phyloP scores from a whole-genome alignment of 1,140 invertebrate species.

The Cyrtorhinus lividipennis region DNA sequence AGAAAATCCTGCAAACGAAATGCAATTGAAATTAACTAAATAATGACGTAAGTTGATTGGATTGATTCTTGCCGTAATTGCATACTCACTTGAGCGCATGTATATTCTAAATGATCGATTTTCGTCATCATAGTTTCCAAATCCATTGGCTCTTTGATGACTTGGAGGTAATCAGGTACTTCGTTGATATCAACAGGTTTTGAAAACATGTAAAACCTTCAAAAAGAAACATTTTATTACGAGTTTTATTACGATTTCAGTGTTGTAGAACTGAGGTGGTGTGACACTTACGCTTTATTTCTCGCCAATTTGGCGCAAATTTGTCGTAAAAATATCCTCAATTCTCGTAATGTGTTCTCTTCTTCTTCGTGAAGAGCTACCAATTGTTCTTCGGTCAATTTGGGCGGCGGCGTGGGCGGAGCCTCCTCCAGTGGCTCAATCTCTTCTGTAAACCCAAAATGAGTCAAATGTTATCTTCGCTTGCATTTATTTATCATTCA shows the following conservation, averaged over 20 bases:
- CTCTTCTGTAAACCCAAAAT: constrained; percentile 22
- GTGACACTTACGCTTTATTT: constrained; percentile 45
- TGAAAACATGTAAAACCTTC: constrained; percentile 81
- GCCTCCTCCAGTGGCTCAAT: constrained; percentile 49
- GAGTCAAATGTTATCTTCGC: too few species aligned
- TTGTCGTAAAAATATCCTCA: constrained; percentile 76
- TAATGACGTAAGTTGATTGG: too few species aligned
- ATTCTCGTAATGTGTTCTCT: constrained; percentile 64
- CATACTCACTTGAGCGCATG: too few species aligned
- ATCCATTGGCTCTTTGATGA: constrained; percentile 80
- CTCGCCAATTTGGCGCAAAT: constrained; percentile 70
- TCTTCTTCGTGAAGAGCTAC: constrained; percentile 55
- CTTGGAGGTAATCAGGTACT: constrained; percentile 74
- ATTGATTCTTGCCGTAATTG: too few species aligned
- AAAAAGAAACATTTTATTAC: too few species aligned
- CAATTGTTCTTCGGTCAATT: constrained; percentile 48
- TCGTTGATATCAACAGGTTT: constrained; percentile 80
- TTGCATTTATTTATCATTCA: too few species aligned
- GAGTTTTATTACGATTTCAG: too few species aligned
- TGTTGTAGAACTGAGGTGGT: too few species aligned
- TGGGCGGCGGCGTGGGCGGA: constrained; percentile 52
- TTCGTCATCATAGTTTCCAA: constrained; percentile 89
- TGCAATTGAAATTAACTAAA: not conserved
- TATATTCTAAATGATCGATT: too few species aligned
- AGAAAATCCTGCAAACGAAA: constrained; percentile 54